Evolutionary conservation across 2,888 invertebrate genomes (phyloP).

Genomic region (Drymonia ruficornis): DNA sequence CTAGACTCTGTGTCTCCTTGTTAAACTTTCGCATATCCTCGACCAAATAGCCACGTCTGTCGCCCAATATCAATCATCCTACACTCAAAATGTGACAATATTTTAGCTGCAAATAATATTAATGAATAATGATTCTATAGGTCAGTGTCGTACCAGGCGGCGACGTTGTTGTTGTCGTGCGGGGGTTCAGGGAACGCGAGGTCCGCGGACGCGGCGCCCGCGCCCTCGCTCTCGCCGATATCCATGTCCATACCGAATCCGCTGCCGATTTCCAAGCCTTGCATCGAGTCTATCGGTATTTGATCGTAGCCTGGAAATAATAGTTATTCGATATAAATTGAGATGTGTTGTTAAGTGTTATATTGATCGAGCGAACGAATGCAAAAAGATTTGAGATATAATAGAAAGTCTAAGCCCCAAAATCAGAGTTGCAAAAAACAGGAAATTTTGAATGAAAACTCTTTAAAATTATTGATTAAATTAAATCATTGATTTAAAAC

Average conservation of each 20-base stretch:
- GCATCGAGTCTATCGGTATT: constrained; percentile 98
- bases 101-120: constrained; percentile 12
- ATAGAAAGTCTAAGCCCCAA: too few species aligned
- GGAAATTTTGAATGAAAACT: too few species aligned
- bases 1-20: neutral
- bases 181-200: constrained; percentile 92
- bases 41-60: too few species aligned
- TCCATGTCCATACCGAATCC: constrained; percentile 97
- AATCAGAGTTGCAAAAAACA: too few species aligned
- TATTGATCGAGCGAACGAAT: too few species aligned
- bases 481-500: too few species aligned
- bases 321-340: neutral
- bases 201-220: constrained; percentile 92
- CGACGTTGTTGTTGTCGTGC: constrained; percentile 95
- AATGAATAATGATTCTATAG: constrained; percentile 83
- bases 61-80: neutral
- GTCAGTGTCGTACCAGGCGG: constrained; percentile 99
- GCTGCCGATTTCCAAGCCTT: constrained; percentile 95
- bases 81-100: neutral
- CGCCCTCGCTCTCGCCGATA: constrained; percentile 93
- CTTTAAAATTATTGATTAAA: too few species aligned
- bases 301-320: constrained; percentile 94
- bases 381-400: too few species aligned
- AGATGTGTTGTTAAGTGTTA: too few species aligned
- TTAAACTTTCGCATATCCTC: neutral